Percentiles rank a stretch among this genome's conserved stretches.
phyloP scores from a whole-genome alignment of 2,797 vertebrate genomes.

The Megaceryle alcyon region DNA sequence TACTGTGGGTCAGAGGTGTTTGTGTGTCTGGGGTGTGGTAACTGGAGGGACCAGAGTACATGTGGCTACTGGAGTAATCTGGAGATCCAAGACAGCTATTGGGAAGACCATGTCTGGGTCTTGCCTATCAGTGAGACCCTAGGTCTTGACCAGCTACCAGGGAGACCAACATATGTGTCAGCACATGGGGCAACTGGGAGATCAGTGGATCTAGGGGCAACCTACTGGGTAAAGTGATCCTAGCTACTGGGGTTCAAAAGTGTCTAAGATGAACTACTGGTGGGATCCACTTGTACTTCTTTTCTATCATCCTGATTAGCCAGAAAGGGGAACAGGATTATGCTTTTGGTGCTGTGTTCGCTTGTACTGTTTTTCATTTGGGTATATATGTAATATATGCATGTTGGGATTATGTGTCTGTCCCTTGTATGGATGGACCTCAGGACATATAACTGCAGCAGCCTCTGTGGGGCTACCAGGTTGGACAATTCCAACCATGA shows the following conservation, averaged over 20 bases:
- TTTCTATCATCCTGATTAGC: neutral
- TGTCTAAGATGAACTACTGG: neutral
- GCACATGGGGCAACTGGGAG: neutral
- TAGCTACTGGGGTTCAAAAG: neutral
- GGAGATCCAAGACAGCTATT: neutral
- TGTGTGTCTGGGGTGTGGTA: neutral
- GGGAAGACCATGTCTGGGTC: neutral
- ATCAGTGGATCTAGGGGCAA: neutral
- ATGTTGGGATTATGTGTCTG: neutral
- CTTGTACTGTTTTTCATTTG: neutral
- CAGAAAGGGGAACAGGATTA: neutral
- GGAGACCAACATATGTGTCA: neutral
- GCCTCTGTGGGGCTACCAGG: neutral
- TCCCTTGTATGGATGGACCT: neutral
- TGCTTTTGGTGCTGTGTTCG: neutral
- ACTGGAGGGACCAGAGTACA: neutral
- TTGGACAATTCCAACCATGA: neutral
- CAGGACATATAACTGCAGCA: neutral
- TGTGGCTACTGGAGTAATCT: neutral
- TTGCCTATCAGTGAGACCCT: neutral
- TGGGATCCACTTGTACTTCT: neutral
- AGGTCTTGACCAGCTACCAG: neutral
- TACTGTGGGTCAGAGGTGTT: neutral
- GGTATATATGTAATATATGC: too few species aligned
- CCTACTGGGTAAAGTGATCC: neutral